Conservation (phyloP, 2,888 invertebrate species). For the Griposia aprilina region DNA sequence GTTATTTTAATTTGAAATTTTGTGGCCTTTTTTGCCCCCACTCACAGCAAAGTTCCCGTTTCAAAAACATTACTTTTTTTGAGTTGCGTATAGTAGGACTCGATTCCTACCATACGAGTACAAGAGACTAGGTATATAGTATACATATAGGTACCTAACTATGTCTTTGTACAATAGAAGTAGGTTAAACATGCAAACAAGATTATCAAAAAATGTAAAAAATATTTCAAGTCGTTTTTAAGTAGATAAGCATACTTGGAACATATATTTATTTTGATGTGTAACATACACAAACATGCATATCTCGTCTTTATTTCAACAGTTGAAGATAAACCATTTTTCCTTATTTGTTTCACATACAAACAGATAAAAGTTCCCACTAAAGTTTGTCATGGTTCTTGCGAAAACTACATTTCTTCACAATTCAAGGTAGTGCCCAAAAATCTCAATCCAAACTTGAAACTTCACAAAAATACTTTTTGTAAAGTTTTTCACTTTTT, state of each 20-base stretch:
- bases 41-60: neutral
- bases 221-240: neutral
- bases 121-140: neutral
- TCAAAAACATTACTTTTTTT: neutral
- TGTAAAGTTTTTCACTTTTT: neutral
- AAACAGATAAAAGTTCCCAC: slow-evolving; percentile 10
- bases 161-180: neutral
- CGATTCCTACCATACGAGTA: neutral
- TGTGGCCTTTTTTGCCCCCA: too few species aligned
- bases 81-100: neutral
- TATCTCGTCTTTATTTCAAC: slow-evolving; percentile 39
- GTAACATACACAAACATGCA: slow-evolving; percentile 28
- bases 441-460: neutral
- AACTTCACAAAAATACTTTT: neutral
- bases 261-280: slow-evolving; percentile 6
- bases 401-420: slow-evolving; percentile 29
- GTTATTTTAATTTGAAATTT: neutral
- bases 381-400: slow-evolving; percentile 5
- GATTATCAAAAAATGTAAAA: neutral
- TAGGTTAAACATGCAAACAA: slow-evolving; percentile 14
- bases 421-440: slow-evolving; percentile 12
- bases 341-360: slow-evolving; percentile 22
- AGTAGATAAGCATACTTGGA: slow-evolving; percentile 18
- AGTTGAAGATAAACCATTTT: slow-evolving; percentile 8
- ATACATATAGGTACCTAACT: neutral